These are phyloP conservation scores for Vollenhovia emeryi DNA, from an alignment of 1,140 invertebrate genomes.

Conservation along the genomic window DNA sequence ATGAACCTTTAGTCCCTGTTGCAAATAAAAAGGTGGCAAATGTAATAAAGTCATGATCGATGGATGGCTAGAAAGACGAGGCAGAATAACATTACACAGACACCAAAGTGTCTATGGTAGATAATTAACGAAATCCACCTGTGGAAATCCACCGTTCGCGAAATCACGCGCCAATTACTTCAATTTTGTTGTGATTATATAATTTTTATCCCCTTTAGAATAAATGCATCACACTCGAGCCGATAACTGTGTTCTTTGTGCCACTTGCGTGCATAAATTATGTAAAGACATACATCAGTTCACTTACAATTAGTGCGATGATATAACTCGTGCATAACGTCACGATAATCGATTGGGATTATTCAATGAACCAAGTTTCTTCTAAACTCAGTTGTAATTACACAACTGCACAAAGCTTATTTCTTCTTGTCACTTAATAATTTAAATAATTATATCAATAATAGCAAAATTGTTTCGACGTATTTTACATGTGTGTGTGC, in stretches of 20 bases:
- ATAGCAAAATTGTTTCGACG: too few relatives aligned
- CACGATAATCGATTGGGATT: background rate
- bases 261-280: background rate
- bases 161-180: background rate
- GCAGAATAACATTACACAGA: background rate
- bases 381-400: background rate
- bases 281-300: too few relatives aligned
- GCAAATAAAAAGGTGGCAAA: slow-evolving; percentile 3
- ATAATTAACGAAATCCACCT: slow-evolving; percentile 6
- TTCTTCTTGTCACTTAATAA: too few relatives aligned
- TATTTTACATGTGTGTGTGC: too few relatives aligned
- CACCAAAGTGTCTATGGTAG: background rate
- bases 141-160: background rate
- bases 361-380: background rate
- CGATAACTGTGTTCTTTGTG: background rate
- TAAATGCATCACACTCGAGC: background rate
- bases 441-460: too few relatives aligned
- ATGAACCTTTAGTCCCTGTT: background rate
- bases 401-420: background rate
- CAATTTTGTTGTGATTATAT: slow-evolving; percentile 1
- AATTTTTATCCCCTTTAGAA: background rate
- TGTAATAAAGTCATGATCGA: too few relatives aligned
- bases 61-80: too few relatives aligned
- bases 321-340: background rate
- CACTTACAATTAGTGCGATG: background rate